Conservation (phyloP, 2,797 vertebrate genomes). For the Phoebastria nigripes region DNA sequence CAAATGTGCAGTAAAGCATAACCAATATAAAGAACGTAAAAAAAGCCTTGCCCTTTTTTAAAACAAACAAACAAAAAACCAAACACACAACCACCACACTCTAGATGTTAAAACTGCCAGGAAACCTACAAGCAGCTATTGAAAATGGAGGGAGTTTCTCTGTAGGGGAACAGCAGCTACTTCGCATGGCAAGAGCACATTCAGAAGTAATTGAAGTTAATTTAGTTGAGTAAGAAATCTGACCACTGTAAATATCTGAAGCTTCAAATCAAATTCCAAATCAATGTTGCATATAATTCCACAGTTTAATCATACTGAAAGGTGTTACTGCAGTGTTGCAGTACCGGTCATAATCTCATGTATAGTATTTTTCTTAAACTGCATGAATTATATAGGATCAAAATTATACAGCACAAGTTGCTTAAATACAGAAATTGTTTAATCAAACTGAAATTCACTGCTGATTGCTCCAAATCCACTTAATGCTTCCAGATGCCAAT, state of each 20-base stretch:
- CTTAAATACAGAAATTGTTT: background rate
- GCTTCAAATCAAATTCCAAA: background rate
- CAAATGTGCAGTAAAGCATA: background rate
- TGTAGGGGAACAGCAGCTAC: constrained; percentile 81
- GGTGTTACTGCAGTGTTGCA: background rate
- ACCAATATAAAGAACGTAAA: background rate
- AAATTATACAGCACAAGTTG: background rate
- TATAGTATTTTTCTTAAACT: background rate
- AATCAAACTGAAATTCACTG: background rate
- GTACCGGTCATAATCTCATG: background rate
- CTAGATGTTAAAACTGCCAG: constrained; percentile 78
- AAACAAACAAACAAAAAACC: too few relatives aligned
- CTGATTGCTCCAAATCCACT: background rate
- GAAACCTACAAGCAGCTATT: constrained; percentile 70
- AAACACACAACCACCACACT: background rate
- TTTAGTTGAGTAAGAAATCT: background rate
- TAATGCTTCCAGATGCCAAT: background rate
- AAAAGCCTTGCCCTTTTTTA: background rate
- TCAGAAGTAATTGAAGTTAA: constrained; percentile 76
- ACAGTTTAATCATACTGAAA: background rate
- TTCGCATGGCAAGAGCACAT: constrained; percentile 84
- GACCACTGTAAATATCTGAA: background rate
- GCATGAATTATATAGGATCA: background rate
- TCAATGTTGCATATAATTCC: background rate
- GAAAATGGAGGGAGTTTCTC: constrained; percentile 90